Percentiles rank a stretch among this genome's conserved stretches.
Conservation (phyloP, 2,113 vertebrate genomes). For the Mobula birostris region DNA sequence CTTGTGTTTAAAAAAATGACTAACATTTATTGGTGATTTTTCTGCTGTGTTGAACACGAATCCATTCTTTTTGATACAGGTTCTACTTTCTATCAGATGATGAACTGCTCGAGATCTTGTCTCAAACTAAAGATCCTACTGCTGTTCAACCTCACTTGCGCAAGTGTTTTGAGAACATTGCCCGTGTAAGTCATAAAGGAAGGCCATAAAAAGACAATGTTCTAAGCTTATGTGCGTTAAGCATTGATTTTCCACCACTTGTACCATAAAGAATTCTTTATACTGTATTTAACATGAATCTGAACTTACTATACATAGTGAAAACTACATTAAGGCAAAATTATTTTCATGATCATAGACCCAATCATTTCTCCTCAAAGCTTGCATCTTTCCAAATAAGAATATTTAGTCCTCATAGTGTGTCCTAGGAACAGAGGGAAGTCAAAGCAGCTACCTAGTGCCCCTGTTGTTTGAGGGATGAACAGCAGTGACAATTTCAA, state of each 20-base stretch:
- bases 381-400: too few relatives aligned
- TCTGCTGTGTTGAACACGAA: not conserved
- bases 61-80: constrained; percentile 52
- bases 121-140: constrained; percentile 81
- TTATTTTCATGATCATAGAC: too few relatives aligned
- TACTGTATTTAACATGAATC: not conserved
- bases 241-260: not conserved
- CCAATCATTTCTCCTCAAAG: too few relatives aligned
- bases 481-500: not conserved
- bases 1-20: too few relatives aligned
- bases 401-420: not conserved
- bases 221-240: not conserved
- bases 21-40: not conserved
- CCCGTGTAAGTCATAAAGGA: constrained; percentile 53
- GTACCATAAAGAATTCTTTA: not conserved
- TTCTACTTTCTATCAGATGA: constrained; percentile 92
- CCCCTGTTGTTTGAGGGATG: not conserved
- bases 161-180: constrained; percentile 89
- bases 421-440: not conserved
- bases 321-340: too few relatives aligned
- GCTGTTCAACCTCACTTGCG: constrained; percentile 81
- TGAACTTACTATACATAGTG: too few relatives aligned
- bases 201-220: not conserved
- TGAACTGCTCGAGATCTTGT: constrained; percentile 83
- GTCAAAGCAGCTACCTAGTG: not conserved